Evolutionary conservation across 64 coral and sea anemone genomes (phyloP).

Genomic region (Stichodactyla helianthus): DNA sequence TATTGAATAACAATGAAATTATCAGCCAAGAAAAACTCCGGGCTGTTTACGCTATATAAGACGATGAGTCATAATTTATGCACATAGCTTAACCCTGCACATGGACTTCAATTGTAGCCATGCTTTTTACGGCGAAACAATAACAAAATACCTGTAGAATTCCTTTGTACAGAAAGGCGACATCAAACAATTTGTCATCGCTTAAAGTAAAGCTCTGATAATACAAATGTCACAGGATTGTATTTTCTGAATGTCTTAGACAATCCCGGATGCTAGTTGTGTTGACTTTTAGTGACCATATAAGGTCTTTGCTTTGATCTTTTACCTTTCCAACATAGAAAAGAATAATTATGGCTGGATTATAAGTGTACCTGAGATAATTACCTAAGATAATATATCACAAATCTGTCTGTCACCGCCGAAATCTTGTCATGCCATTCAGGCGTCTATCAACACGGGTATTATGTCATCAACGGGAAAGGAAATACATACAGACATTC

Average conservation of each 20-base stretch:
- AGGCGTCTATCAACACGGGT: not conserved
- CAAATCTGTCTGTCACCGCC: not conserved
- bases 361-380: not conserved
- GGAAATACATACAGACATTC: not conserved
- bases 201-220: not conserved
- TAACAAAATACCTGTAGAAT: not conserved
- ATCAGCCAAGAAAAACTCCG: not conserved
- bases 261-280: not conserved
- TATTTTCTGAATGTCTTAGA: not conserved
- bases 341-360: not conserved
- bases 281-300: not conserved
- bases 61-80: not conserved
- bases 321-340: not conserved
- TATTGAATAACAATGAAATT: not conserved
- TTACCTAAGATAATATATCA: not conserved
- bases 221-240: not conserved
- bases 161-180: not conserved
- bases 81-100: not conserved
- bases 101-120: not conserved
- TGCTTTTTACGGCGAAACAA: not conserved
- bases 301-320: not conserved
- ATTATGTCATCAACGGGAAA: not conserved
- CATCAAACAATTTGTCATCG: not conserved
- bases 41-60: not conserved
- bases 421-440: not conserved